Evolutionary conservation across 2,113 vertebrate species (phyloP).

Genomic region (Aepyceros melampus): DNA sequence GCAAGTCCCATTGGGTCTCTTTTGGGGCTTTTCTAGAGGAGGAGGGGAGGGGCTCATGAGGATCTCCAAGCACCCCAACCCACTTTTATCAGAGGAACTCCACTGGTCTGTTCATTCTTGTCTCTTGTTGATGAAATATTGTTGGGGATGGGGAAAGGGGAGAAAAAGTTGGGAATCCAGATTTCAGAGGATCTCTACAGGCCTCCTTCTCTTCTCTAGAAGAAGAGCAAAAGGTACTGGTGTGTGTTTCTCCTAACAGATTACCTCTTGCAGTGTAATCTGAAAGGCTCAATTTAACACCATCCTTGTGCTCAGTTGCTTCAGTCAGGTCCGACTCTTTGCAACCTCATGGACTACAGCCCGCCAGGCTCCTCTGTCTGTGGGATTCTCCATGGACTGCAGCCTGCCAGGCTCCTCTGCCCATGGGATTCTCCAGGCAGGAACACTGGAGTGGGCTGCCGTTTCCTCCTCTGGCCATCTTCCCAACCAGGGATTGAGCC

Average conservation of each 20-base stretch:
- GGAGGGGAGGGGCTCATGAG: neutral
- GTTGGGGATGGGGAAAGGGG: no score
- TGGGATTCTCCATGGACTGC: neutral
- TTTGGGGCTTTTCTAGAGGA: neutral
- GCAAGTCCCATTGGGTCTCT: neutral
- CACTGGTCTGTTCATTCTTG: neutral
- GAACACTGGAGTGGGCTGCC: neutral
- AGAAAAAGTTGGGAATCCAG: neutral
- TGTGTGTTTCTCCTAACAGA: neutral
- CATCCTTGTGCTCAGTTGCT: neutral
- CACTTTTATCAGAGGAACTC: neutral
- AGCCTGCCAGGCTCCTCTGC: neutral
- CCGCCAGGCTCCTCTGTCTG: neutral
- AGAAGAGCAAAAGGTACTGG: neutral
- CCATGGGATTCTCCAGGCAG: neutral
- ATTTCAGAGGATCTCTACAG: neutral
- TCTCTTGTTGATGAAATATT: neutral
- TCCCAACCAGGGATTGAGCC: neutral
- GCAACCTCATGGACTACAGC: neutral
- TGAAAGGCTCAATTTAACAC: neutral
- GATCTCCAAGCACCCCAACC: neutral
- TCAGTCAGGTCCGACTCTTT: neutral
- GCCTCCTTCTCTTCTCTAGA: neutral
- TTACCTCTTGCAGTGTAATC: neutral
- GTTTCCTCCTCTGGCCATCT: neutral